These are phyloP conservation scores for Stenolophus ochropezus DNA, from an alignment of 2,888 invertebrate genomes.

Conservation along the genomic window DNA sequence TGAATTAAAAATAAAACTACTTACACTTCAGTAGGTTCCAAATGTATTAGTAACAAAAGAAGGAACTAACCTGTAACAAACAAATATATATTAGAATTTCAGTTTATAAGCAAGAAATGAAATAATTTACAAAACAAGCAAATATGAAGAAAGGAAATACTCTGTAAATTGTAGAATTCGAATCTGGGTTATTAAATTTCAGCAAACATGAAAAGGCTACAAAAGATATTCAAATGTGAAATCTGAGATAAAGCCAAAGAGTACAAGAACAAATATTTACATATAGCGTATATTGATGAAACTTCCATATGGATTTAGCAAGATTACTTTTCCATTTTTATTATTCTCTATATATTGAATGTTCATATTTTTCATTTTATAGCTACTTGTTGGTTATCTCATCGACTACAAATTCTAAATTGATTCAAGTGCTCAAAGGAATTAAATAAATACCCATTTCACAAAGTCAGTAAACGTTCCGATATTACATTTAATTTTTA, in stretches of 20 bases:
- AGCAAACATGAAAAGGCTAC: not conserved
- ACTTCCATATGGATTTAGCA: not conserved
- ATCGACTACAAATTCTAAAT: not conserved
- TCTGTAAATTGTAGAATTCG: not conserved
- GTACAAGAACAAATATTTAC: slow-evolving; percentile 4
- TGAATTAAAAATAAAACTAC: not conserved
- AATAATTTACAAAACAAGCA: not conserved
- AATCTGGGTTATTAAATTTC: not conserved
- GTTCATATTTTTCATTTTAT: not conserved
- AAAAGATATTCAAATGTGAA: not conserved
- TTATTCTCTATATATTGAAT: not conserved
- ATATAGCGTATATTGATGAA: not conserved
- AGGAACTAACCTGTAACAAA: not conserved
- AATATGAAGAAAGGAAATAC: not conserved
- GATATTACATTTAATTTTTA: no score
- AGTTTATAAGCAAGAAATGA: not conserved
- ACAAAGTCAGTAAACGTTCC: not conserved
- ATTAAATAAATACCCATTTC: not conserved
- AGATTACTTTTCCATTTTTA: not conserved
- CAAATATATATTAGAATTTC: not conserved
- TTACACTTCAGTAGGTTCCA: not conserved
- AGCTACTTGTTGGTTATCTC: not conserved
- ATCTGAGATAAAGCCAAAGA: not conserved
- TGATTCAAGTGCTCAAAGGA: not conserved
- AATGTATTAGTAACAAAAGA: not conserved